phyloP scores from a whole-genome alignment of 1,140 invertebrate genomes.

The Paralvinella palmiformis region DNA sequence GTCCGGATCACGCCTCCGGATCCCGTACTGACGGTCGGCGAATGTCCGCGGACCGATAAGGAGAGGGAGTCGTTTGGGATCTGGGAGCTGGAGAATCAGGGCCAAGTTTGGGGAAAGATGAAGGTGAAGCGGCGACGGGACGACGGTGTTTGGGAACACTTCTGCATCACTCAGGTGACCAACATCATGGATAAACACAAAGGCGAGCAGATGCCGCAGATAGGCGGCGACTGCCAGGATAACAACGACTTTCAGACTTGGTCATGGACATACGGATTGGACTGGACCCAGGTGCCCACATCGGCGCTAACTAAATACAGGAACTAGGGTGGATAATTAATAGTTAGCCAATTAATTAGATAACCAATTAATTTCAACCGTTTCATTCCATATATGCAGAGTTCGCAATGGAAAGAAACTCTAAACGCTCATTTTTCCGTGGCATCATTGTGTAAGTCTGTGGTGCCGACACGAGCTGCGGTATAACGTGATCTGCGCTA shows the following conservation, averaged over 20 bases:
- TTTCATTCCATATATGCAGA: neutral
- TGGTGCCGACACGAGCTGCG: neutral
- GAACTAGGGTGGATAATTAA: neutral
- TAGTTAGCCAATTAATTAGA: neutral
- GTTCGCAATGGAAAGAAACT: neutral
- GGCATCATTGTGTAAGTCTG: neutral
- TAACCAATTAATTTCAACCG: neutral
- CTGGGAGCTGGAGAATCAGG: slow-evolving; percentile 7
- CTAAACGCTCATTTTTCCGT: too few species aligned
- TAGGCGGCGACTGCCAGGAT: slow-evolving; percentile 11
- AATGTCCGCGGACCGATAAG: slow-evolving; percentile 5
- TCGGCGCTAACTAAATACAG: neutral
- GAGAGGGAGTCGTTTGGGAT: slow-evolving; percentile 13
- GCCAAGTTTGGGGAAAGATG: slow-evolving; percentile 7
- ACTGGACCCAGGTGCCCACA: slow-evolving; percentile 9
- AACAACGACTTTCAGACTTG: slow-evolving; percentile 17
- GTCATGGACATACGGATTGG: slow-evolving; percentile 18
- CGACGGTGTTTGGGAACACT: neutral
- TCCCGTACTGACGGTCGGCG: slow-evolving; percentile 3
- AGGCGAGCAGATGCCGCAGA: slow-evolving; percentile 19
- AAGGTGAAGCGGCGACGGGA: neutral
- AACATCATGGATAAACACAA: slow-evolving; percentile 13
- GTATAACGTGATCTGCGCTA: too few species aligned
- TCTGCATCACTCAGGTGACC: slow-evolving; percentile 16
- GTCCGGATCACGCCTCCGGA: slow-evolving; percentile 4